Percentiles rank a stretch among this genome's conserved stretches.
Conservation (phyloP, 1,140 invertebrate genomes). For the Archegozetes longisetosus region DNA sequence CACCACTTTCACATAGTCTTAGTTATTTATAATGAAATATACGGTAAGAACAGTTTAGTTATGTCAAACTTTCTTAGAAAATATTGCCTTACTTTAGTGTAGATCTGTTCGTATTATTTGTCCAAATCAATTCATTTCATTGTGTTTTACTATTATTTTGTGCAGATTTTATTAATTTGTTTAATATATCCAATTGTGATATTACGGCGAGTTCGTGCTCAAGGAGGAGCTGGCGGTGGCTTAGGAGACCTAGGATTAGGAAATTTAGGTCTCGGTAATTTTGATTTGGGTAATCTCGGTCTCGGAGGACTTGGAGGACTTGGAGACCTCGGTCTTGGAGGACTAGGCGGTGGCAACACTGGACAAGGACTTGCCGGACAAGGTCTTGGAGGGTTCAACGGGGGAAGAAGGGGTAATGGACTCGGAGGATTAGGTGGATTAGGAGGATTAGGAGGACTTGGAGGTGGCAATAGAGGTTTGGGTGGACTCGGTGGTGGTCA, state of each 20-base stretch:
- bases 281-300: slow-evolving; percentile 11
- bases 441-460: background rate
- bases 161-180: background rate
- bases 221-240: background rate
- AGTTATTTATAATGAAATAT: too few species aligned
- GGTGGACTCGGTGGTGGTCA: slow-evolving; percentile 1
- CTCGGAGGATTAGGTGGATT: background rate
- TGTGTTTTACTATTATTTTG: too few species aligned
- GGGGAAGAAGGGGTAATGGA: slow-evolving; percentile 8
- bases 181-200: background rate
- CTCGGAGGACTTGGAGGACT: background rate
- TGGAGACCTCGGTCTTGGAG: background rate
- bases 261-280: slow-evolving; percentile 10
- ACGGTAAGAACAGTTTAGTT: too few species aligned
- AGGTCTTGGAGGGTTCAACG: background rate
- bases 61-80: too few species aligned
- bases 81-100: too few species aligned
- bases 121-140: too few species aligned
- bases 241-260: slow-evolving; percentile 4
- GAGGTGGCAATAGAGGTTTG: background rate
- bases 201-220: background rate
- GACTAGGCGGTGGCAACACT: background rate
- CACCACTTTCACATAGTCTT: too few species aligned
- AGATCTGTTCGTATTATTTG: too few species aligned
- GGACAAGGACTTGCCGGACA: background rate